phyloP scores from a whole-genome alignment of 2,113 vertebrate species.

The Nannobrachium achirus region DNA sequence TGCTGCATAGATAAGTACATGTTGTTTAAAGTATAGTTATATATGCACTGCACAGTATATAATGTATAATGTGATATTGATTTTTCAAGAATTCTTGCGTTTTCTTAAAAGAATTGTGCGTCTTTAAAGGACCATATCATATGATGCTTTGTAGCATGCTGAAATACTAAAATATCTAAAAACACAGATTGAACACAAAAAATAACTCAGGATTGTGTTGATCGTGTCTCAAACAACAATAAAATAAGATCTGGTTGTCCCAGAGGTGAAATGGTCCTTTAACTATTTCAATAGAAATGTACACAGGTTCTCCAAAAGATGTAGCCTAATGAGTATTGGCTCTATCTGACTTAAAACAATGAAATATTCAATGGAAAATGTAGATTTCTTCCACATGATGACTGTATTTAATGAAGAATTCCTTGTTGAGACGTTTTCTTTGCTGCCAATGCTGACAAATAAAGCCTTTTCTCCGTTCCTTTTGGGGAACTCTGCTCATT shows the following conservation, averaged over 20 bases:
- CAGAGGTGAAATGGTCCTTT: no score
- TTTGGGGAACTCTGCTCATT: not conserved
- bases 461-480: conserved; percentile 9
- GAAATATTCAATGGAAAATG: not conserved
- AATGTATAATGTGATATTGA: not conserved
- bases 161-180: no score
- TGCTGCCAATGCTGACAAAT: conserved; percentile 19
- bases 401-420: not conserved
- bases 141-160: no score
- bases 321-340: not conserved
- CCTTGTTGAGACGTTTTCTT: not conserved
- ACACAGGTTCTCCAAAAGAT: not conserved
- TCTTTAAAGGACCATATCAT: not conserved
- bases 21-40: not conserved
- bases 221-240: no score
- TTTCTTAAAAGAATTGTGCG: conserved; percentile 35
- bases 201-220: no score
- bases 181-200: no score
- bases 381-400: not conserved
- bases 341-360: not conserved
- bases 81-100: conserved; percentile 26
- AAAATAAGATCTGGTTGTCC: no score
- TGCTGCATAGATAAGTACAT: not conserved
- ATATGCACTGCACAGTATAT: no score
- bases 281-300: no score